These are phyloP conservation scores for Garra rufa DNA, from an alignment of 2,113 vertebrate species.

Conservation along the genomic window DNA sequence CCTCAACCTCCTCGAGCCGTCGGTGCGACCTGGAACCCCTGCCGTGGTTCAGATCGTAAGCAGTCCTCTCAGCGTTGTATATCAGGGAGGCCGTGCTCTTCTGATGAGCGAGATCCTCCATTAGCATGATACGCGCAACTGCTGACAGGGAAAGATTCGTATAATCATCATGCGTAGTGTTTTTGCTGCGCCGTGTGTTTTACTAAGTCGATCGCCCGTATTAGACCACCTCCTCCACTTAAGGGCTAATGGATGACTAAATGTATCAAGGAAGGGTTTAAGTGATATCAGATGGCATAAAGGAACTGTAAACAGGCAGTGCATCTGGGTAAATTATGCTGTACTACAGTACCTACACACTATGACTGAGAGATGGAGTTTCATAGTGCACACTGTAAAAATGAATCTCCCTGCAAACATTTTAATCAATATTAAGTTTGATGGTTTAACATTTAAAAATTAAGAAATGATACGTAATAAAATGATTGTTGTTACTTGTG, in stretches of 20 bases:
- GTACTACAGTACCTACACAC: neutral
- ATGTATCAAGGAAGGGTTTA: slow-evolving; percentile 34
- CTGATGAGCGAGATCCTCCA: neutral
- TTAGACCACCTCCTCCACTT: slow-evolving; percentile 24
- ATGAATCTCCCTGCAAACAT: neutral
- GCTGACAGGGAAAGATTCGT: slow-evolving; percentile 27
- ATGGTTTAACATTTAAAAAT: neutral
- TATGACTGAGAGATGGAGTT: slow-evolving; percentile 26
- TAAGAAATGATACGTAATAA: neutral
- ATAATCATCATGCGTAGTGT: slow-evolving; percentile 21
- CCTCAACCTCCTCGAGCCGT: slow-evolving; percentile 15
- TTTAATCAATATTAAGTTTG: too few relatives aligned
- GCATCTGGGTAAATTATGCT: slow-evolving; percentile 21
- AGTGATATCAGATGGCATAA: slow-evolving; percentile 39
- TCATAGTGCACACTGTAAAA: neutral
- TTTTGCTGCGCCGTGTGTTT: slow-evolving; percentile 4
- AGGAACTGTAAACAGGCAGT: slow-evolving; percentile 32
- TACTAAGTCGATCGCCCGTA: slow-evolving; percentile 13
- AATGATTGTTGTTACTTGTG: neutral
- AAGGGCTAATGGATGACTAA: slow-evolving; percentile 38
- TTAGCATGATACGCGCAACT: neutral
- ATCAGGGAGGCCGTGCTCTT: neutral
- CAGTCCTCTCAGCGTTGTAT: neutral
- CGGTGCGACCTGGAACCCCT: slow-evolving; percentile 25
- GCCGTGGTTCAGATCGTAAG: slow-evolving; percentile 14